These are phyloP conservation scores for Vombatus ursinus DNA, from an alignment of 2,113 vertebrate species.

Conservation along the genomic window DNA sequence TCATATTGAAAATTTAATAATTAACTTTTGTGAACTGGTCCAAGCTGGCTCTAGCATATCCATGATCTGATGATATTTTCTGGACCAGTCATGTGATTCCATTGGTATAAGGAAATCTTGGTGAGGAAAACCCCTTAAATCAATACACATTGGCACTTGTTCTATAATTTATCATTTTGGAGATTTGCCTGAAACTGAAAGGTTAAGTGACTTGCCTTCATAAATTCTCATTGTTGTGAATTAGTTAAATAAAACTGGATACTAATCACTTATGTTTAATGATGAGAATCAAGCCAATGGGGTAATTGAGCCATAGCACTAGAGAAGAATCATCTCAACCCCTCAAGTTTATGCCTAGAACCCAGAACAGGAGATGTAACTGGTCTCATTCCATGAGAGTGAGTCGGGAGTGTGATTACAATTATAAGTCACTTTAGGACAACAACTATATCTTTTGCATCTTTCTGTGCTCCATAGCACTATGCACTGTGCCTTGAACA, in stretches of 20 bases:
- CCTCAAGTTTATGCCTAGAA: neutral
- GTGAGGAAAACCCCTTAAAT: no score
- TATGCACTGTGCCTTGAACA: neutral
- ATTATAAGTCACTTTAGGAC: neutral
- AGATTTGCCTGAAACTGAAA: no score
- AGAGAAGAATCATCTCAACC: neutral
- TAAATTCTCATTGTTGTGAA: neutral
- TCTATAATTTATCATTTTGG: no score
- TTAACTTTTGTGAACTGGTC: no score
- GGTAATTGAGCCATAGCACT: neutral
- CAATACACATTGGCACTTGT: no score
- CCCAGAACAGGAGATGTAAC: neutral
- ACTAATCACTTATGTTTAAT: neutral
- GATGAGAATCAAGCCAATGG: neutral
- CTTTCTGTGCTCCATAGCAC: neutral
- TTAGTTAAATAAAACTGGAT: neutral
- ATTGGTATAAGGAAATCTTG: no score
- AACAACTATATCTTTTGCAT: neutral
- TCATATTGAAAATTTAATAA: no score
- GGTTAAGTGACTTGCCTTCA: neutral
- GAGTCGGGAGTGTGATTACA: neutral
- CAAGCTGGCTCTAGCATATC: no score
- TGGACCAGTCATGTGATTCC: no score
- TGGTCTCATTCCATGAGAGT: neutral
- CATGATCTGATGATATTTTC: no score